These are phyloP conservation scores for Cebidichthys violaceus DNA, from an alignment of 2,113 vertebrate species.

Conservation along the genomic window DNA sequence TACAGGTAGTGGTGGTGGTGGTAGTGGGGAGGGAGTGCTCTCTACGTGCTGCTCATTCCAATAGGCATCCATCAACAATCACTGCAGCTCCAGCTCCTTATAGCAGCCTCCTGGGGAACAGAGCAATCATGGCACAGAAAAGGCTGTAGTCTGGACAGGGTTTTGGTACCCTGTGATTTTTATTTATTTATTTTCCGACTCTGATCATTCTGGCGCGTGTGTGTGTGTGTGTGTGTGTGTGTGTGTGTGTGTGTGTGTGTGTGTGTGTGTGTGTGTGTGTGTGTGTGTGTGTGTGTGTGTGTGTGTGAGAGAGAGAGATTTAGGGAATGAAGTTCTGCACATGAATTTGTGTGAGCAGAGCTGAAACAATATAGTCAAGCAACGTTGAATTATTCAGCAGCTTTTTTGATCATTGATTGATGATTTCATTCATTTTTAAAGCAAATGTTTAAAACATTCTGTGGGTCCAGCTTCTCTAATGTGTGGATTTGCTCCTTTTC, in stretches of 20 bases:
- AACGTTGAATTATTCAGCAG: not conserved
- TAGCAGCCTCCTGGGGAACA: constrained; percentile 41
- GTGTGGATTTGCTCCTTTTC: not conserved
- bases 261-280: not conserved
- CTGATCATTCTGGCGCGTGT: constrained; percentile 9
- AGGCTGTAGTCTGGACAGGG: constrained; percentile 26
- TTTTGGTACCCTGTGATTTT: constrained; percentile 12
- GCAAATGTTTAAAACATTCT: not conserved
- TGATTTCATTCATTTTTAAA: not conserved
- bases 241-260: not conserved
- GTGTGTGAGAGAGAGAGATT: not conserved
- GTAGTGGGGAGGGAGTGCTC: not conserved
- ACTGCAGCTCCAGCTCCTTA: constrained; percentile 34
- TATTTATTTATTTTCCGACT: not conserved
- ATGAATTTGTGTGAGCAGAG: not conserved
- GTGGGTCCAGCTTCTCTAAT: not conserved
- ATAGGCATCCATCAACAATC: constrained; percentile 53
- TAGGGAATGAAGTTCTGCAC: not conserved
- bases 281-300: not conserved
- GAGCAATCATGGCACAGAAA: constrained; percentile 53
- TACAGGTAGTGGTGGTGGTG: constrained; percentile 25
- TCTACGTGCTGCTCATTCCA: constrained; percentile 62
- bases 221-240: not conserved
- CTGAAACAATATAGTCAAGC: not conserved
- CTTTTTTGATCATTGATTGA: not conserved